Percentiles rank a stretch among this genome's conserved stretches.
Conservation (phyloP, 2,888 invertebrate genomes). For the Mesorhabditis belari region DNA sequence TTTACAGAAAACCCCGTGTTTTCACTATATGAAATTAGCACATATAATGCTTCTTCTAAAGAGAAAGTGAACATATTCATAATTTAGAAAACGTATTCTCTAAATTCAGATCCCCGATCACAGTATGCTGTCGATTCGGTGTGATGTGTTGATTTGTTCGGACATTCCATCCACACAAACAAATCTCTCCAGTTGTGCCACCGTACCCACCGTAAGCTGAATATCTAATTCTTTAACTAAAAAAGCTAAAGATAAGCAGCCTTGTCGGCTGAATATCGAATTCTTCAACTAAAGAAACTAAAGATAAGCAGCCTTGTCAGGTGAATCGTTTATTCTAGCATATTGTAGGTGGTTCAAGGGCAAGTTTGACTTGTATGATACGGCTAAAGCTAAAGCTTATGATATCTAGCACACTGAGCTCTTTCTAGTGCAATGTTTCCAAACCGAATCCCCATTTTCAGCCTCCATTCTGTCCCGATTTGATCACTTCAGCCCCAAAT, state of each 20-base stretch:
- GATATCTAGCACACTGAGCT: neutral
- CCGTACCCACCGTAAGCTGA: constrained; percentile 44
- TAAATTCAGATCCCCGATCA: constrained; percentile 47
- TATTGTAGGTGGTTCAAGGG: neutral
- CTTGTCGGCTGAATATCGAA: neutral
- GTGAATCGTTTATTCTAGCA: neutral
- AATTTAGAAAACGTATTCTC: too few relatives aligned
- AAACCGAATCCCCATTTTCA: constrained; percentile 15
- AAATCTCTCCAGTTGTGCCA: constrained; percentile 38
- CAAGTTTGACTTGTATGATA: neutral
- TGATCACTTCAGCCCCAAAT: constrained; percentile 48
- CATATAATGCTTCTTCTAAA: too few relatives aligned
- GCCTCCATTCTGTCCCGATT: constrained; percentile 51
- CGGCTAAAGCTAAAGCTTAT: neutral
- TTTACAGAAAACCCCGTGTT: too few relatives aligned
- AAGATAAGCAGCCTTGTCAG: neutral
- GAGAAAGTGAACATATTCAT: too few relatives aligned
- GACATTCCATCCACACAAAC: constrained; percentile 40
- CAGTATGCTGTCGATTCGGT: constrained; percentile 37
- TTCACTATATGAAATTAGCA: too few relatives aligned
- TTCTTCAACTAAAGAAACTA: neutral
- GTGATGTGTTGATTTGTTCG: constrained; percentile 46
- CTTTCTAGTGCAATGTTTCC: too few relatives aligned
- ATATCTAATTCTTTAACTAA: too few relatives aligned
- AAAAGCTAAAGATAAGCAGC: neutral